These are phyloP conservation scores for Dipodomys ordii DNA, from an alignment of 2,113 vertebrate genomes.

Conservation along the genomic window DNA sequence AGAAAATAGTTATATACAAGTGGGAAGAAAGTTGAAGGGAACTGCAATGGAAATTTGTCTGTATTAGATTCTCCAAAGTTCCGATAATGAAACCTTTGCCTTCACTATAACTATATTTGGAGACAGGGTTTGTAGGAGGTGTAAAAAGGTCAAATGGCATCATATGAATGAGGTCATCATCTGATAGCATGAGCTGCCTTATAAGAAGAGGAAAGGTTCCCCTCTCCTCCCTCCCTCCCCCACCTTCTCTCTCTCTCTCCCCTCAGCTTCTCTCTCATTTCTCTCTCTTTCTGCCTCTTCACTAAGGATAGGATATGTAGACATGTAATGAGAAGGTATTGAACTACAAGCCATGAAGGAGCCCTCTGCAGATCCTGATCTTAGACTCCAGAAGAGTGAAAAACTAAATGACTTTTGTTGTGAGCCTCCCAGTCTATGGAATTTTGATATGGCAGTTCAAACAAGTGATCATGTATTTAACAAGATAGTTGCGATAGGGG, in stretches of 20 bases:
- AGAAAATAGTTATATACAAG: slow-evolving; percentile 56
- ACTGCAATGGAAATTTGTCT: neutral
- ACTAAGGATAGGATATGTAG: too few species aligned
- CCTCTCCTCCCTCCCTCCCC: neutral
- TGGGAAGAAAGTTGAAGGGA: neutral
- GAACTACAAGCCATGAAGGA: neutral
- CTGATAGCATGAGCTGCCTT: neutral
- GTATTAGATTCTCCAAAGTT: neutral
- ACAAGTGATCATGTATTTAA: neutral
- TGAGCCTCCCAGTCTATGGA: neutral
- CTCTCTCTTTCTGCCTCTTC: neutral
- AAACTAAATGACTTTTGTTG: neutral
- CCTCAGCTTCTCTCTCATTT: neutral
- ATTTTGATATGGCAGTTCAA: neutral
- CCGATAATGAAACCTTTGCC: neutral
- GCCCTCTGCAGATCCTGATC: neutral
- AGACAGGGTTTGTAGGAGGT: neutral
- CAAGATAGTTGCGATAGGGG: neutral
- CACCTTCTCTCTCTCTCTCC: neutral
- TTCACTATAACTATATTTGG: neutral
- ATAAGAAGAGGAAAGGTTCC: neutral
- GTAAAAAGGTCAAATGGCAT: neutral
- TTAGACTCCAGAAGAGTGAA: neutral
- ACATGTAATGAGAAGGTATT: neutral
- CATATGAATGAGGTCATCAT: neutral